Percentiles rank a stretch among this genome's conserved stretches.
phyloP scores from a whole-genome alignment of 2,888 invertebrate species.

The Drosophila formosana region DNA sequence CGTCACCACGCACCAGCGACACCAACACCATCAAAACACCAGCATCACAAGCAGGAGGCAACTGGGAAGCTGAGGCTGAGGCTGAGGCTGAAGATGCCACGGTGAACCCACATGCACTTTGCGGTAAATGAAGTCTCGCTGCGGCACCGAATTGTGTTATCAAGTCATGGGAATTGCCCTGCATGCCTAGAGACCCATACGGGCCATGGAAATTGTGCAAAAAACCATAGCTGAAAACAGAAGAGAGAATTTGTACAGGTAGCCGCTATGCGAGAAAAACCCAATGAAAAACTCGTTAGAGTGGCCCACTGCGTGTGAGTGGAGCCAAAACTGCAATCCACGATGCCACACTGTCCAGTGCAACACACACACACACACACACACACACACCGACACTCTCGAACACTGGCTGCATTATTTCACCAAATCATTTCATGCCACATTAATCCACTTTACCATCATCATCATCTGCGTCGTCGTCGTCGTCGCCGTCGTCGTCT shows the following conservation, averaged over 20 bases:
- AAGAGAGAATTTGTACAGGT: conserved; percentile 63
- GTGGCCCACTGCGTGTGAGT: conserved; percentile 73
- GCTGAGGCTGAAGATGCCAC: conserved; percentile 51
- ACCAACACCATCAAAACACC: conserved; percentile 3
- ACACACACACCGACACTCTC: conserved; percentile 1
- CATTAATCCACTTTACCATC: conserved; percentile 65
- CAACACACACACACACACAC: conserved; percentile 28
- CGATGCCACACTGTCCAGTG: conserved; percentile 44
- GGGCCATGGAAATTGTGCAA: conserved; percentile 62
- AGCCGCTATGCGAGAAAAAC: conserved; percentile 56
- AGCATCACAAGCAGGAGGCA: neutral
- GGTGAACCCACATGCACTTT: conserved; percentile 78
- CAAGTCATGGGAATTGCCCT: conserved; percentile 80
- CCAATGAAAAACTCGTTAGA: conserved; percentile 74
- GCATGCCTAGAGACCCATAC: conserved; percentile 65
- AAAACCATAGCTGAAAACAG: conserved; percentile 47
- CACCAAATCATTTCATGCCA: conserved; percentile 66
- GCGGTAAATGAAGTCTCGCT: conserved; percentile 71
- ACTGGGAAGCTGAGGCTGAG: neutral
- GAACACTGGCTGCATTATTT: conserved; percentile 58
- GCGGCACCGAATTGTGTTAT: conserved; percentile 75
- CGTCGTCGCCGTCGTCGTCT: conserved; percentile 38
- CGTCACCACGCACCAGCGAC: conserved; percentile 43
- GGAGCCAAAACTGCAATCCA: conserved; percentile 25
- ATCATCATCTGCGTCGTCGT: conserved; percentile 52